phyloP scores from a whole-genome alignment of 2,888 invertebrate species.

The Netelia virgata region DNA sequence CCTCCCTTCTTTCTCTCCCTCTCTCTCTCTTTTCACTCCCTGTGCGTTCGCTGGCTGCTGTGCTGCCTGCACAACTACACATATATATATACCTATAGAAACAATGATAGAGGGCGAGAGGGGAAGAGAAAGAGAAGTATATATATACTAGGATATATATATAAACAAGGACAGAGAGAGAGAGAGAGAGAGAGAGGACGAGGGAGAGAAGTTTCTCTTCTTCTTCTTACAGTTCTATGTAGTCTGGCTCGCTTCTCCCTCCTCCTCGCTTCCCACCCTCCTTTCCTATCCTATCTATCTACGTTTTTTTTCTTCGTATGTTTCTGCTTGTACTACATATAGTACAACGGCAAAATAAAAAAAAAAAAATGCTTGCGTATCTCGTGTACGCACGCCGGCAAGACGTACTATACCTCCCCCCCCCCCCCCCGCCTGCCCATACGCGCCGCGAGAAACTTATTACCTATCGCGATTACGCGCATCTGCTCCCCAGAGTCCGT shows the following conservation, averaged over 20 bases:
- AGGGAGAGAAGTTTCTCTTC: not conserved
- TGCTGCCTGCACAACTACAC: not conserved
- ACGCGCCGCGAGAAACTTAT: not conserved
- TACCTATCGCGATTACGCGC: not conserved
- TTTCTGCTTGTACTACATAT: conserved; percentile 9
- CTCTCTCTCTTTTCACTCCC: not conserved
- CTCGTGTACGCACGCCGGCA: conserved; percentile 55
- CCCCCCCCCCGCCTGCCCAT: not conserved
- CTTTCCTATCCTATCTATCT: conserved; percentile 13
- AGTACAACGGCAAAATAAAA: conserved; percentile 8
- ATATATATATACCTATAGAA: not conserved
- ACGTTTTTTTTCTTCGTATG: not conserved
- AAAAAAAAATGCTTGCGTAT: conserved; percentile 52
- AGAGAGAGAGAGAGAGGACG: not conserved
- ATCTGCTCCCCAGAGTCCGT: too few relatives aligned
- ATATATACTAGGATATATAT: too few relatives aligned
- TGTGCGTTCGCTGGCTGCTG: not conserved
- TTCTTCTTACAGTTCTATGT: conserved; percentile 31
- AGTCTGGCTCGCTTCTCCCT: conserved; percentile 45
- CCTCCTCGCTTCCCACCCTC: conserved; percentile 10
- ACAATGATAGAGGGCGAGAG: not conserved
- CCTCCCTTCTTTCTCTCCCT: not conserved
- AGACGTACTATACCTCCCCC: not conserved
- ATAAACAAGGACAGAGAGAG: too few relatives aligned
- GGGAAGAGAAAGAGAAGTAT: not conserved